These are phyloP conservation scores for Latrodectus hesperus DNA, from an alignment of 2,888 invertebrate genomes.

Conservation along the genomic window DNA sequence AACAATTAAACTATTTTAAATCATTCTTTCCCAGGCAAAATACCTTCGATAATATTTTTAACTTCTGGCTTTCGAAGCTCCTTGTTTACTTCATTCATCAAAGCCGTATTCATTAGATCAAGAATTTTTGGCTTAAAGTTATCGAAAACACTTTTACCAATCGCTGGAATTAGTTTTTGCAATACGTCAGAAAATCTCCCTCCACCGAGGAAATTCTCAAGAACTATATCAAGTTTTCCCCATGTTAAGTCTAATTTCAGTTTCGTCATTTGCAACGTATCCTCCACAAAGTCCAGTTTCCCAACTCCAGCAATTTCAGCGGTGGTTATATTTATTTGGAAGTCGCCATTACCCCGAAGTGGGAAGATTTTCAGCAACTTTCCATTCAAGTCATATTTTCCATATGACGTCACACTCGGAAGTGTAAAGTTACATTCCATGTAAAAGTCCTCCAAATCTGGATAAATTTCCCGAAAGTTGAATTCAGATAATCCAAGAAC, in stretches of 20 bases:
- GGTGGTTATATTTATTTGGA: conserved; percentile 53
- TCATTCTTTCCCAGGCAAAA: conserved; percentile 14
- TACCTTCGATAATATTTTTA: conserved; percentile 53
- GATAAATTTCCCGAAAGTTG: conserved; percentile 35
- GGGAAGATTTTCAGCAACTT: conserved; percentile 63
- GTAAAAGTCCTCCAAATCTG: conserved; percentile 56
- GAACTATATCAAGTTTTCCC: conserved; percentile 29
- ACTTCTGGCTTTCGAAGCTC: conserved; percentile 61
- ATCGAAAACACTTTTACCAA: conserved; percentile 62
- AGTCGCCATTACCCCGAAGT: conserved; percentile 55
- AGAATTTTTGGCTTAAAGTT: conserved; percentile 55
- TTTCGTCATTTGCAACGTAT: conserved; percentile 35
- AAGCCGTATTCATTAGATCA: conserved; percentile 29
- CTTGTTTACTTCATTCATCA: conserved; percentile 52
- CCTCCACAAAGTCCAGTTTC: conserved; percentile 23
- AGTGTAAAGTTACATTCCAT: conserved; percentile 48
- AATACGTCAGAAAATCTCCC: conserved; percentile 53
- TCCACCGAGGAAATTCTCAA: conserved; percentile 67
- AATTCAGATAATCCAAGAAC: conserved; percentile 56
- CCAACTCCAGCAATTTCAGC: conserved; percentile 41
- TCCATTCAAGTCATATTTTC: conserved; percentile 54
- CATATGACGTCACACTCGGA: conserved; percentile 31
- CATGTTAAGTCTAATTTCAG: conserved; percentile 60
- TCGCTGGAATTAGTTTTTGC: conserved; percentile 49
- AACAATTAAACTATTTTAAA: no score